Percentiles rank a stretch among this genome's conserved stretches.
Evolutionary conservation across 2,888 invertebrate species (phyloP).

Genomic region (Scrobipalpa atriplicella): DNA sequence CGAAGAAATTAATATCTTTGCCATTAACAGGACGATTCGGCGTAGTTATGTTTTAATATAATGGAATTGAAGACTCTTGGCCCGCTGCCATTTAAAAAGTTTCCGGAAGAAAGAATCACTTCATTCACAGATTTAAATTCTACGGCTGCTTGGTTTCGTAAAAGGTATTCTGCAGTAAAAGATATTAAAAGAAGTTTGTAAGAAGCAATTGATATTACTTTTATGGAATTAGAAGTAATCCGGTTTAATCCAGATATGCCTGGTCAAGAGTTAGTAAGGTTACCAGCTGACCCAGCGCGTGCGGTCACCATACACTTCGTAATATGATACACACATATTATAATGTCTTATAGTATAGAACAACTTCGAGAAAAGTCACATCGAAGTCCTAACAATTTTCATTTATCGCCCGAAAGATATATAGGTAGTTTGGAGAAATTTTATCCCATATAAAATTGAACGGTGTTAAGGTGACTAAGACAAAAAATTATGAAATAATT

Average conservation of each 20-base stretch:
- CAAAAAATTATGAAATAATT: no score
- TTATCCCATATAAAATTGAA: no score
- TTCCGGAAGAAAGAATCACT: slow-evolving; percentile 16
- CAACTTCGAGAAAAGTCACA: neutral
- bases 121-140: slow-evolving; percentile 27
- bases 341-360: neutral
- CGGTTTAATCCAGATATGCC: no score
- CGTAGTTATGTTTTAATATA: neutral
- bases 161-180: neutral
- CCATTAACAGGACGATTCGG: neutral
- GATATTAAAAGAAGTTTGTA: neutral
- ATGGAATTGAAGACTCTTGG: slow-evolving; percentile 2
- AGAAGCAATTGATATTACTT: neutral
- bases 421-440: no score
- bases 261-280: slow-evolving; percentile 7
- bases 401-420: no score
- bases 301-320: slow-evolving; percentile 29
- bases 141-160: slow-evolving; percentile 19
- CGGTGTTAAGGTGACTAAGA: no score
- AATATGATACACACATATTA: neutral
- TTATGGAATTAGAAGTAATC: no score
- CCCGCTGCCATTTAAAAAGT: neutral
- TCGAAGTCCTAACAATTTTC: no score
- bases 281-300: slow-evolving; percentile 32
- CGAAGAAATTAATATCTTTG: neutral